Conservation (phyloP, 2,797 vertebrate species). For the Sylvia borin region DNA sequence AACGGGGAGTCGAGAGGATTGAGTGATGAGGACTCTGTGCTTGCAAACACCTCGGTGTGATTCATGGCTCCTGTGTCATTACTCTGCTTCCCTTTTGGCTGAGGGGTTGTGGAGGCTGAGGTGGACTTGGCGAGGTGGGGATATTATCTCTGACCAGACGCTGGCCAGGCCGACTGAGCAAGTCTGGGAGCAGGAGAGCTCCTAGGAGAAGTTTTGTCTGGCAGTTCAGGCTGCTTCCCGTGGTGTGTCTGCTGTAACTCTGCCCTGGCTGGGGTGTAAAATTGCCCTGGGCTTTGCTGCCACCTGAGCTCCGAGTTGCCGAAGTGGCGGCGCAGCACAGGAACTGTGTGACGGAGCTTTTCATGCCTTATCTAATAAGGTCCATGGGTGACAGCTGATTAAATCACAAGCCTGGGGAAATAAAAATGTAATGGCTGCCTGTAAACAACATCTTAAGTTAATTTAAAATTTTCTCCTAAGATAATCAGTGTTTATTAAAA, state of each 20-base stretch:
- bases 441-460: neutral
- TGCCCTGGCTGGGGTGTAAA: neutral
- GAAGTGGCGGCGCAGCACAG: rapidly evolving
- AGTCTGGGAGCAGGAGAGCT: neutral
- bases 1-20: neutral
- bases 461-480: slow-evolving; percentile 24
- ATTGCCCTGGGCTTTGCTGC: neutral
- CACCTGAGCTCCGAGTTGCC: neutral
- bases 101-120: neutral
- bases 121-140: neutral
- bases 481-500: slow-evolving; percentile 40
- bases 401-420: slow-evolving; percentile 43
- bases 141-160: neutral
- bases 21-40: neutral
- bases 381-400: neutral
- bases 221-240: neutral
- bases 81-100: neutral
- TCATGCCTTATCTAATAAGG: neutral
- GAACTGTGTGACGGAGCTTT: neutral
- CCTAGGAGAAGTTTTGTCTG: neutral
- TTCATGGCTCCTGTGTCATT: neutral
- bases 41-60: neutral
- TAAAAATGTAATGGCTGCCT: slow-evolving; percentile 27
- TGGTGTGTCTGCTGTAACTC: neutral
- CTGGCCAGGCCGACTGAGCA: neutral